Conservation (phyloP, 2,113 vertebrate genomes). For the Fregata magnificens region DNA sequence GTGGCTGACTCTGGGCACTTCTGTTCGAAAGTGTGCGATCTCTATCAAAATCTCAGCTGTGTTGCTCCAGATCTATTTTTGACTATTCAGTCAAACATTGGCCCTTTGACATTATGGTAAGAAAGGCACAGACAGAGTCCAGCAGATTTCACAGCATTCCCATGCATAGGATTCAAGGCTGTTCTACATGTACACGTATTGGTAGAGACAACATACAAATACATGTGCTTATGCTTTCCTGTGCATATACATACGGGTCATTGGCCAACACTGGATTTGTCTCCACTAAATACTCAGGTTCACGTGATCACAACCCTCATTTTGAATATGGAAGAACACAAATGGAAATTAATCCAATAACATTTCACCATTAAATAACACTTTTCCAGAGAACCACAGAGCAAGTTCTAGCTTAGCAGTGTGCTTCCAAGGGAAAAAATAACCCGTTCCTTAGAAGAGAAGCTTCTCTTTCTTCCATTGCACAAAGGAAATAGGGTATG, state of each 20-base stretch:
- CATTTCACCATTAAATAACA: neutral
- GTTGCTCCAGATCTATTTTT: neutral
- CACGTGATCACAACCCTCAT: neutral
- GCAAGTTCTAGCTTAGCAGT: neutral
- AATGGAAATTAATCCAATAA: neutral
- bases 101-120: neutral
- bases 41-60: neutral
- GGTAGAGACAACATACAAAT: neutral
- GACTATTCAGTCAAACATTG: neutral
- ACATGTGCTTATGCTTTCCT: neutral
- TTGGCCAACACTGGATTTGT: neutral
- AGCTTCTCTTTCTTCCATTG: neutral
- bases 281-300: neutral
- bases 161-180: neutral
- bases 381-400: neutral
- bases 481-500: neutral
- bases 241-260: no score
- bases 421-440: neutral
- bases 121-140: neutral
- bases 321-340: neutral
- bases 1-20: neutral
- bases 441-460: neutral
- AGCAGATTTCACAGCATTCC: neutral
- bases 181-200: fast-evolving
- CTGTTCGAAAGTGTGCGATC: neutral